Conservation (phyloP, 2,113 vertebrate genomes). For the Martes martes region DNA sequence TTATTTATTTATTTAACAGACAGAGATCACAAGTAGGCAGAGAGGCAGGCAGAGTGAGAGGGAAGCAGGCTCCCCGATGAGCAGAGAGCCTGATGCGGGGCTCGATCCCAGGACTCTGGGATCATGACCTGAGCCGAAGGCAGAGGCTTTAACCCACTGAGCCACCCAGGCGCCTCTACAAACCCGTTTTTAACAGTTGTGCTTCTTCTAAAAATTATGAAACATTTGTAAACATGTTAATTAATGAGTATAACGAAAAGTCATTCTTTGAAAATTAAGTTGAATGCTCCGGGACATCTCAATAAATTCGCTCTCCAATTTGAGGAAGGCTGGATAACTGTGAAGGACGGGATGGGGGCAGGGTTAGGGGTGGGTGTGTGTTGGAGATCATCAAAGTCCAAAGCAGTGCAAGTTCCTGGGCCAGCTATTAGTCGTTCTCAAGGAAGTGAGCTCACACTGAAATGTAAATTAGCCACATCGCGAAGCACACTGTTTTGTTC, state of each 20-base stretch:
- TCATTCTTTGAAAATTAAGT: slow-evolving; percentile 43
- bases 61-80: too few species aligned
- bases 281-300: slow-evolving; percentile 2
- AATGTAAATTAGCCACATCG: background rate
- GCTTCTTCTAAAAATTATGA: background rate
- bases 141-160: too few species aligned
- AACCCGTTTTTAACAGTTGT: background rate
- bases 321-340: background rate
- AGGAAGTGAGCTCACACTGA: background rate
- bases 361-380: background rate
- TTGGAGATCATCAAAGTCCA: background rate
- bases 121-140: too few species aligned
- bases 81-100: too few species aligned
- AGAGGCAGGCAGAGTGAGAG: too few species aligned
- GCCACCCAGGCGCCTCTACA: too few species aligned
- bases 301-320: background rate
- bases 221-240: too few species aligned
- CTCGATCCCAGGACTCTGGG: too few species aligned
- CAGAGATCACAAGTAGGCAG: too few species aligned
- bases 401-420: background rate
- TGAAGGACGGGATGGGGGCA: background rate
- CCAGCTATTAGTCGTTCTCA: background rate
- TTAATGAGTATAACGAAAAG: background rate
- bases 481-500: background rate
- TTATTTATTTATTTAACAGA: too few species aligned